These are phyloP conservation scores for Zaprionus lachaisei DNA, from an alignment of 1,140 invertebrate species.

Conservation along the genomic window DNA sequence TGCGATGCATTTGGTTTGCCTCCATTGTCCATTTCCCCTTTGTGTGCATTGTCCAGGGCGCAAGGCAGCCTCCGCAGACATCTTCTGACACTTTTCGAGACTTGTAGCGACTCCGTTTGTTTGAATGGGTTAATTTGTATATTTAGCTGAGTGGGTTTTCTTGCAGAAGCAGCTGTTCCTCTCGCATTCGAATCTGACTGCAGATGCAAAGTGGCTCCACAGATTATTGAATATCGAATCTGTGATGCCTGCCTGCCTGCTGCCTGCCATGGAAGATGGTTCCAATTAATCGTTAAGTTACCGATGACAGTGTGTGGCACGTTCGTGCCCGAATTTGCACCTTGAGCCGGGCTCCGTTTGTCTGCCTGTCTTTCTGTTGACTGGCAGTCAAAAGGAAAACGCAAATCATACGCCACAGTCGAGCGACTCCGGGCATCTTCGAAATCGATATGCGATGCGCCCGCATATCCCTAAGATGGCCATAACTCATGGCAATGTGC, in stretches of 20 bases:
- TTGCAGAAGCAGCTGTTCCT: background rate
- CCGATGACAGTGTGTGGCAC: conserved; percentile 65
- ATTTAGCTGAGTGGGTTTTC: conserved; percentile 49
- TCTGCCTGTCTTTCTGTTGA: background rate
- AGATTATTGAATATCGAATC: conserved; percentile 63
- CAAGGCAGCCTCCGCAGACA: conserved; percentile 9
- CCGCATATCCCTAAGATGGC: conserved; percentile 56
- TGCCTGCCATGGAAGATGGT: conserved; percentile 55
- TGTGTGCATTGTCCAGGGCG: conserved; percentile 13
- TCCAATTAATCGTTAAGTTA: conserved; percentile 78
- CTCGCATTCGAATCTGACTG: background rate
- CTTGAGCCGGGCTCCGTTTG: conserved; percentile 40
- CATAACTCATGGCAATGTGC: conserved; percentile 82
- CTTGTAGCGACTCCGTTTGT: conserved; percentile 39
- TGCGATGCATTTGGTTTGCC: conserved; percentile 55
- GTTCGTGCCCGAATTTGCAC: conserved; percentile 68
- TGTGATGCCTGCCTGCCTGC: conserved; percentile 9
- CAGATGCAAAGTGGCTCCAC: conserved; percentile 30
- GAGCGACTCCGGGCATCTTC: conserved; percentile 21
- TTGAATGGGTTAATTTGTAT: conserved; percentile 81
- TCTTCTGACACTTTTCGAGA: conserved; percentile 68
- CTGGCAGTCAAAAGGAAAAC: conserved; percentile 56
- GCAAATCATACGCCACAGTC: conserved; percentile 64
- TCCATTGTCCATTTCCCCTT: conserved; percentile 54
- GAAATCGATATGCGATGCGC: conserved; percentile 76